phyloP scores from a whole-genome alignment of 1,140 invertebrate species.

The Apocrypta bakeri region DNA sequence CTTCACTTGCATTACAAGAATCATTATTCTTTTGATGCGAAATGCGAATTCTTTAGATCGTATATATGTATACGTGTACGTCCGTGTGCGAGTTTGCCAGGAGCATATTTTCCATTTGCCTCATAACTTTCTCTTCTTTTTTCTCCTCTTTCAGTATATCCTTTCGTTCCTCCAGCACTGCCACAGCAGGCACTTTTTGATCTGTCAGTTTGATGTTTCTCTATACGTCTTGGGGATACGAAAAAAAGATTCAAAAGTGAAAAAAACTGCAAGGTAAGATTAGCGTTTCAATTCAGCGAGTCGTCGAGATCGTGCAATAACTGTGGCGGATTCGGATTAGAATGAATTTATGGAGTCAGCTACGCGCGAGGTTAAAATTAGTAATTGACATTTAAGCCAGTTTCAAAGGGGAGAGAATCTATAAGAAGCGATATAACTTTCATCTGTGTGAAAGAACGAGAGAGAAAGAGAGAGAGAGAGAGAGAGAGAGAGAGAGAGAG shows the following conservation, averaged over 20 bases:
- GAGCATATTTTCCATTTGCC: neutral
- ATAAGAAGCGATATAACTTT: neutral
- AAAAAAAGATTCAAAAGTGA: too few relatives aligned
- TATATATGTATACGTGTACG: too few relatives aligned
- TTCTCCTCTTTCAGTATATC: neutral
- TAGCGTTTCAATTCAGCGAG: too few relatives aligned
- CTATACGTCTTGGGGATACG: neutral
- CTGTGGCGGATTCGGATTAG: neutral
- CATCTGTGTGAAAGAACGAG: too few relatives aligned
- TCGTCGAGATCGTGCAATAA: too few relatives aligned
- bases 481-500: too few relatives aligned
- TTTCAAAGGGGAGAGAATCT: neutral
- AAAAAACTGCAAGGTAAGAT: too few relatives aligned
- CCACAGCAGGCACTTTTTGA: neutral
- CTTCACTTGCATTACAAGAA: too few relatives aligned
- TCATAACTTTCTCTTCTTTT: neutral
- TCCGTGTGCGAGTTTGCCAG: too few relatives aligned
- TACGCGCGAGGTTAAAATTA: constrained; percentile 11
- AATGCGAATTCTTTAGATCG: neutral
- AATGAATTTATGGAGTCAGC: neutral
- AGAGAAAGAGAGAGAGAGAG: neutral
- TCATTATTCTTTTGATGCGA: neutral
- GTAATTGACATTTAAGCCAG: constrained; percentile 1
- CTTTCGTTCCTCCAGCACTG: neutral
- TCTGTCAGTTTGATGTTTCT: neutral